Percentiles rank a stretch among this genome's conserved stretches.
Conservation (phyloP, 2,113 vertebrate genomes). For the Apodemus speciosus region DNA sequence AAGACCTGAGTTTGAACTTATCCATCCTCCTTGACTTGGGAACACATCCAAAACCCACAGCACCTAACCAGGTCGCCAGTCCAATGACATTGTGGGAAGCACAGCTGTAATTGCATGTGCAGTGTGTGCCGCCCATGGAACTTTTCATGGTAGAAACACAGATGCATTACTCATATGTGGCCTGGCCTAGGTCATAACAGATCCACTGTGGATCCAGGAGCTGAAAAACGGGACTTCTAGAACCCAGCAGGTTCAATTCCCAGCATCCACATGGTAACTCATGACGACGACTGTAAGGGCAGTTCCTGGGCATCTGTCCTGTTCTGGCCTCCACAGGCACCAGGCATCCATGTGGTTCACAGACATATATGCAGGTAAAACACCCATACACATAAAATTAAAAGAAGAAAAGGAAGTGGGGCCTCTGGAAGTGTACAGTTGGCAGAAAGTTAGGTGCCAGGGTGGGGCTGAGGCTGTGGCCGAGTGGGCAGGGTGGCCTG, state of each 20-base stretch:
- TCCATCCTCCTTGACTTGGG: not conserved
- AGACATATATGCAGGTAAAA: not conserved
- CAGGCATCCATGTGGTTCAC: not conserved
- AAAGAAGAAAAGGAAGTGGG: not conserved
- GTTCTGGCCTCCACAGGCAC: not conserved
- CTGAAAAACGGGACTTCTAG: not conserved
- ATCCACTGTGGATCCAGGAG: not conserved
- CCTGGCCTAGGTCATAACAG: not conserved
- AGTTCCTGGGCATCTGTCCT: not conserved
- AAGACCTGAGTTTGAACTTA: not conserved
- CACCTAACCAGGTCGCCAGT: not conserved
- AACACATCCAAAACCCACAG: not conserved
- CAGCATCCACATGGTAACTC: not conserved
- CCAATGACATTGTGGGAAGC: not conserved
- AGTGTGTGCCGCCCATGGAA: too few species aligned
- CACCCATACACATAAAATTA: not conserved
- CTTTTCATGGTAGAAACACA: not conserved
- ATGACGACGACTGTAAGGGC: not conserved
- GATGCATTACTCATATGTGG: not conserved
- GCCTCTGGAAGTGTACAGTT: not conserved
- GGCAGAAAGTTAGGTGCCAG: not conserved
- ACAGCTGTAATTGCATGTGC: not conserved
- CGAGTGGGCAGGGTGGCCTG: not conserved
- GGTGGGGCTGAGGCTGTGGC: not conserved
- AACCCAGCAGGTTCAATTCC: not conserved